Evolutionary conservation across 2,888 invertebrate genomes (phyloP), one percentile per base, ranked within the genome.

Genomic region (Adela reaumurella): DNA sequence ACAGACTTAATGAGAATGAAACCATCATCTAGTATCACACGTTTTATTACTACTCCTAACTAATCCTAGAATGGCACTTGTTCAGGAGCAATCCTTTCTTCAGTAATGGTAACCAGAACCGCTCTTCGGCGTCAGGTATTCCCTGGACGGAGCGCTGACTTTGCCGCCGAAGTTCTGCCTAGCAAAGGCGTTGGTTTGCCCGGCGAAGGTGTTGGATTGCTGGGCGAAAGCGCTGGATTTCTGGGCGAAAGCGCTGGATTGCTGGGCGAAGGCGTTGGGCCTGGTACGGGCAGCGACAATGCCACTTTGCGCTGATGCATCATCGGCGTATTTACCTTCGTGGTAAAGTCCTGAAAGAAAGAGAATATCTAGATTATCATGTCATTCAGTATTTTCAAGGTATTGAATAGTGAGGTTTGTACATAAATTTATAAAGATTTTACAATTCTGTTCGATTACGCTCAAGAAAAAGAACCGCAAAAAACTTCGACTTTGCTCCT

Each of bases 311-410:
- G 47, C 20, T 3, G 6, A 14, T 8, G 11, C 35, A 14, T 14
- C 35, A n/a, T 20, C 41, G 20, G 44, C 48, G 59, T 74, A 74
- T 54, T 69, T 69, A 11, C 63, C 68, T 1, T 67, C 68, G 48
- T 61, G 65, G 64, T 76, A 78, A 55, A 70, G 73, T n/a, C 77
- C 77, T 78, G 68, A 1, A 59, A 62, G 49, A 24, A 24, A 24
- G 8, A 8, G 24, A 24, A 24, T n/a, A n/a, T n/a, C n/a, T n/a
- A n/a, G n/a, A n/a, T n/a, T n/a, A n/a, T n/a, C n/a, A n/a, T n/a
- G n/a, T n/a, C n/a, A n/a, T n/a, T n/a, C n/a, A n/a, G n/a, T n/a
- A n/a, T n/a, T n/a, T n/a, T n/a, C n/a, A n/a, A n/a, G n/a, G n/a
- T n/a, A n/a, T n/a, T n/a, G n/a, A n/a, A n/a, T n/a, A n/a, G n/a